Conservation (phyloP, 2,113 vertebrate genomes). For the Emydocephalus ijimae region DNA sequence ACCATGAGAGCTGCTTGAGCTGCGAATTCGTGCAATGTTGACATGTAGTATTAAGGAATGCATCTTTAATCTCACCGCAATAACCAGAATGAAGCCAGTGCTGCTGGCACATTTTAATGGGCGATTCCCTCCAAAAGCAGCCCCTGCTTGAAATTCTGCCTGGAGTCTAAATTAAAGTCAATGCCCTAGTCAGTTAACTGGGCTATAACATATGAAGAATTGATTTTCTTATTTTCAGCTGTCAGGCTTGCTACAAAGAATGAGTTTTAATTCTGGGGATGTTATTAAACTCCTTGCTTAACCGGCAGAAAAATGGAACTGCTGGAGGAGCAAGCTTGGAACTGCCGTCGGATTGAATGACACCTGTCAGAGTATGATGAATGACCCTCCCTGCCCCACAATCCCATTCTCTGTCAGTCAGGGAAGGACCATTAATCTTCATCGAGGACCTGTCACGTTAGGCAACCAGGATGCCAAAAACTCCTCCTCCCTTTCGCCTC, state of each 20-base stretch:
- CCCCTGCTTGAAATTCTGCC: slow-evolving; percentile 70
- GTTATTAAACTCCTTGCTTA: slow-evolving; percentile 94
- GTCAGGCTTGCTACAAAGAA: slow-evolving; percentile 86
- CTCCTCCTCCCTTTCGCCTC: slow-evolving; percentile 65
- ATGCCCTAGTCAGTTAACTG: slow-evolving; percentile 76
- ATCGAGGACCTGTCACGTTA: slow-evolving; percentile 87
- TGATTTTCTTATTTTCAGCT: slow-evolving; percentile 94
- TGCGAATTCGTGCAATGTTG: slow-evolving; percentile 60
- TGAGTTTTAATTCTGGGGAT: slow-evolving; percentile 92
- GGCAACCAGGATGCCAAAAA: slow-evolving; percentile 70
- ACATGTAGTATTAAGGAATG: slow-evolving; percentile 61
- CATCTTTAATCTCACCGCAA: slow-evolving; percentile 71
- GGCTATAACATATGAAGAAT: slow-evolving; percentile 81
- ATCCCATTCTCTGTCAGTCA: slow-evolving; percentile 96
- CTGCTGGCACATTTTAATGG: slow-evolving; percentile 84
- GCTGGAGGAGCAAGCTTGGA: slow-evolving; percentile 52
- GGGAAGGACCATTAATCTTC: slow-evolving; percentile 98
- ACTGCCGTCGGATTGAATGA: slow-evolving; percentile 87
- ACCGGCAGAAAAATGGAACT: slow-evolving; percentile 78
- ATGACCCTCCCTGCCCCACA: slow-evolving; percentile 94
- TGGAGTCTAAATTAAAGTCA: slow-evolving; percentile 82
- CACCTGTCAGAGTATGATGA: slow-evolving; percentile 99
- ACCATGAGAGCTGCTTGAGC: slow-evolving; percentile 37
- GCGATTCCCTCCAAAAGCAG: slow-evolving; percentile 75
- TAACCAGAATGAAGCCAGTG: slow-evolving; percentile 71